A percentile compares a stretch with the other conserved stretches of the same genome.
These are phyloP conservation scores for Pyrgus malvae DNA, from an alignment of 2,888 invertebrate species.

Conservation along the genomic window DNA sequence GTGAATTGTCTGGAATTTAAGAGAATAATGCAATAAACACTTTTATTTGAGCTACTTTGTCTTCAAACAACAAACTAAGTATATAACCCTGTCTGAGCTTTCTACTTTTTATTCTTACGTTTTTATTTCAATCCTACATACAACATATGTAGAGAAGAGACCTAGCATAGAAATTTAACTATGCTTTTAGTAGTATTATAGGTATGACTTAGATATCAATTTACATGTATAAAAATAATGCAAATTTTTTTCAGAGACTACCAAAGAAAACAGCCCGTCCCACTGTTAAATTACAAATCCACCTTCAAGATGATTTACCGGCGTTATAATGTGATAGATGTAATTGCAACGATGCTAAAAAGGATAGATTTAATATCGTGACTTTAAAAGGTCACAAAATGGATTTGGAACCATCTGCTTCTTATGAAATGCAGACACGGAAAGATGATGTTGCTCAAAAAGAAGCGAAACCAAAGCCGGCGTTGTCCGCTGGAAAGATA, in stretches of 20 bases:
- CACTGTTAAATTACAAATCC: neutral
- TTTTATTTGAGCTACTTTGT: slow-evolving; percentile 9
- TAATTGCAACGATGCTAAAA: slow-evolving; percentile 4
- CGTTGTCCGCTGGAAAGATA: slow-evolving; percentile 66
- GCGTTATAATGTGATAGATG: neutral
- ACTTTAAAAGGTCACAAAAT: slow-evolving; percentile 42
- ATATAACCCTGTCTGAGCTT: neutral
- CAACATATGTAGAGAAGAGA: too few species aligned
- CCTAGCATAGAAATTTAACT: too few species aligned
- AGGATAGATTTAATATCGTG: slow-evolving; percentile 48
- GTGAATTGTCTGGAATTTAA: slow-evolving; percentile 19
- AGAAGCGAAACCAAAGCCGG: slow-evolving; percentile 47
- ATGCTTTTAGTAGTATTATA: too few species aligned
- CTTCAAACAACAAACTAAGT: neutral
- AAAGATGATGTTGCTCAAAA: slow-evolving; percentile 50
- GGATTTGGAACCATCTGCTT: slow-evolving; percentile 53
- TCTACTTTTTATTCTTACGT: too few species aligned
- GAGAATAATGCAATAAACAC: slow-evolving; percentile 12
- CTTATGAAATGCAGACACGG: slow-evolving; percentile 65
- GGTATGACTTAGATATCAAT: too few species aligned
- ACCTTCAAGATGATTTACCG: neutral
- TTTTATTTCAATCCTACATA: too few species aligned
- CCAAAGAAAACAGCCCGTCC: slow-evolving; percentile 23
- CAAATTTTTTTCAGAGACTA: slow-evolving; percentile 35
- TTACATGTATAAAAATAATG: too few species aligned